phyloP scores from a whole-genome alignment of 2,797 vertebrate genomes.

The Valencia hispanica region DNA sequence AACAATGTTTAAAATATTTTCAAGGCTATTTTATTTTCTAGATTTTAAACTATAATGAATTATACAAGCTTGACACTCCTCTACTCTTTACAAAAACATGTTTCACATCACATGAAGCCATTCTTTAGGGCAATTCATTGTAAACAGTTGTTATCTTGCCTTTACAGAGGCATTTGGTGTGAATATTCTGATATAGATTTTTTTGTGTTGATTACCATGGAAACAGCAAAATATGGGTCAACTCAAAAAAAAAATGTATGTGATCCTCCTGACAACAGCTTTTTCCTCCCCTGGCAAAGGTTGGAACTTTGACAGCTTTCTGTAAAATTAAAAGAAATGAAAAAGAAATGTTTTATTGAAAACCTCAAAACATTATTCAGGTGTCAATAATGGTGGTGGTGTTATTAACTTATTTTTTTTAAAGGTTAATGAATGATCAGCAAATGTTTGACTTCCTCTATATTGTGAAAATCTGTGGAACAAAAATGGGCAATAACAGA shows the following conservation, averaged over 20 bases:
- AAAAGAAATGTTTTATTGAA: not conserved
- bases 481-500: conserved; percentile 37
- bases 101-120: not conserved
- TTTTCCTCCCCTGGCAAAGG: conserved; percentile 13
- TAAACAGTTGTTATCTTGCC: conserved; percentile 17
- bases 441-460: not conserved
- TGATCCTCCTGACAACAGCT: conserved; percentile 29
- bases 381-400: not conserved
- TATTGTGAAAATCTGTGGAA: conserved; percentile 26
- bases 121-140: conserved; percentile 3
- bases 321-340: not conserved
- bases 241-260: conserved; percentile 39
- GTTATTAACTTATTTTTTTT: not conserved
- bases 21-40: not conserved
- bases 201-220: conserved; percentile 57
- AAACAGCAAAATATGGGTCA: conserved; percentile 64
- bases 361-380: not conserved
- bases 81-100: not conserved
- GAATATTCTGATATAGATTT: conserved; percentile 37
- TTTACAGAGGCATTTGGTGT: conserved; percentile 6
- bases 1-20: not conserved
- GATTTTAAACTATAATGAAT: not conserved
- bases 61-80: not conserved
- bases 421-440: not conserved
- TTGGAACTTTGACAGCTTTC: too few relatives aligned